Evolutionary conservation across 2,888 invertebrate genomes (phyloP), one percentile per base, ranked within the genome.

Genomic region (Lapara coniferarum): DNA sequence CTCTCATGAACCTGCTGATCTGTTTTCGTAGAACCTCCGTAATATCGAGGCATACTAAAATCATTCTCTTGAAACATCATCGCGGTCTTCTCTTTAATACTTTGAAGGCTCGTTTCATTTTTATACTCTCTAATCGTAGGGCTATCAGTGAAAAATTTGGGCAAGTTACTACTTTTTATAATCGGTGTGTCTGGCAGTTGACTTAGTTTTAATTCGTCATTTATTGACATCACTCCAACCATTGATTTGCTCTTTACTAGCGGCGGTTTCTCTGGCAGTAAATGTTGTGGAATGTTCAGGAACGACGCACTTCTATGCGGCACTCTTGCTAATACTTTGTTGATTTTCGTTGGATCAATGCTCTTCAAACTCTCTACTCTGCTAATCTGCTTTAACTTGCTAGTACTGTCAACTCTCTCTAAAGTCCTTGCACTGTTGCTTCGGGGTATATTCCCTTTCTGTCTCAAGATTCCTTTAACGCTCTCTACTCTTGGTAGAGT

Each of bases 31-130:
- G 90, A 83, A 1, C 91, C 87, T 0, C 95, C 94, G 74, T 95
- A 95, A 76, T 95, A 95, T 71, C 95, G 88, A 0, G 95, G 95
- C 95, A 95, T 95, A 25, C 95, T 95, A 69, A 94, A 95, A 73
- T 95, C 95, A 67, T 87, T 87, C 72, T 94, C 92, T 44, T 92
- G 89, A 51, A 91, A 90, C 86, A 91, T 87, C 74, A 90, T 73
- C 58, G 94, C 94, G 0, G 95, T 93, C 59, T 95, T 92, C 78
- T 95, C 95, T 71, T 95, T 94, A 16, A 94, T 91, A 71, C 92
- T 91, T 71, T 93, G 90, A 46, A 94, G 77, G 56, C 90, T 91
- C 0, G 87, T 91, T n/a, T 94, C 92, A 0, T 85, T 89, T 73
- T 85, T 94, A 69, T 93, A 94, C 76, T 90, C 92, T 0, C 87